Evolutionary conservation across 2,888 invertebrate genomes (phyloP).

Genomic region (Apodemia zela): DNA sequence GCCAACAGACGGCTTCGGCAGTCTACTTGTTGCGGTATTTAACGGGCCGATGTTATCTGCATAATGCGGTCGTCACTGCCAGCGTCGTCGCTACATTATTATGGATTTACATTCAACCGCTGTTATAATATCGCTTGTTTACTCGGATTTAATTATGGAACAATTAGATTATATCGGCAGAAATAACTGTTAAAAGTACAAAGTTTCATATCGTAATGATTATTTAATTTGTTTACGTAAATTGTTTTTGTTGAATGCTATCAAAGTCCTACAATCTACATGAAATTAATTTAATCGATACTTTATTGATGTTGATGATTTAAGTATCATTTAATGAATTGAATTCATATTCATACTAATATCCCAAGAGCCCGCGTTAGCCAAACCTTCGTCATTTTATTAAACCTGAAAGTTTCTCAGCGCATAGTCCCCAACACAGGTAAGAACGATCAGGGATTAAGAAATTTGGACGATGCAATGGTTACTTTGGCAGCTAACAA

Average conservation of each 20-base stretch:
- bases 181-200: no score
- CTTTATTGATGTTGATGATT: background rate
- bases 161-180: no score
- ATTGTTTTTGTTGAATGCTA: background rate
- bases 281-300: background rate
- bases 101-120: constrained; percentile 66
- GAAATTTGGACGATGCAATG: no score
- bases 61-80: constrained; percentile 68
- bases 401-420: no score
- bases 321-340: background rate
- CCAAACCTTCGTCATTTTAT: no score
- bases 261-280: no score
- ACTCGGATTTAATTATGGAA: background rate
- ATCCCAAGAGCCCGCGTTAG: no score
- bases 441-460: no score
- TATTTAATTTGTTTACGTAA: constrained; percentile 12
- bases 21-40: constrained; percentile 76
- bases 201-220: no score
- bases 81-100: constrained; percentile 61
- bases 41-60: constrained; percentile 67
- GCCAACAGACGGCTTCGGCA: constrained; percentile 47
- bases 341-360: no score
- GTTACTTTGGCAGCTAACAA: no score
- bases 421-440: no score
- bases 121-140: constrained; percentile 45